Conservation (phyloP, 2,888 invertebrate species). For the Cheilosia impressa region DNA sequence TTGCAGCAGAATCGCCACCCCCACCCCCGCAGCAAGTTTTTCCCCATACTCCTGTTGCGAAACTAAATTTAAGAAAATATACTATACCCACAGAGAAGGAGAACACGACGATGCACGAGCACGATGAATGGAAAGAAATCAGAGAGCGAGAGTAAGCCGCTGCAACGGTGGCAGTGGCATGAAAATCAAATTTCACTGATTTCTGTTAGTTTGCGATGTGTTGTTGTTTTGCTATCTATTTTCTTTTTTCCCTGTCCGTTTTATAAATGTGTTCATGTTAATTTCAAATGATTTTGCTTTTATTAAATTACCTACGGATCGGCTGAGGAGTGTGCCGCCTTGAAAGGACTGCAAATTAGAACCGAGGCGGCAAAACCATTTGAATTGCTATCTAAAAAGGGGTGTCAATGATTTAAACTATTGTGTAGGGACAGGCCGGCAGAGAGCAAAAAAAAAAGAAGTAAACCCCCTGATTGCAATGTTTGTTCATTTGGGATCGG, state of each 20-base stretch:
- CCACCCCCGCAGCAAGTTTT: constrained; percentile 15
- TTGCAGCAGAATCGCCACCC: not conserved
- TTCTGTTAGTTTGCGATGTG: constrained; percentile 58
- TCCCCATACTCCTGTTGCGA: constrained; percentile 28
- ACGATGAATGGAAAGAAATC: constrained; percentile 45
- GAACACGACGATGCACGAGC: constrained; percentile 34
- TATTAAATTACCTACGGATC: constrained; percentile 68
- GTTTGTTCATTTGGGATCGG: constrained; percentile 75
- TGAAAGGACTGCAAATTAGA: constrained; percentile 32
- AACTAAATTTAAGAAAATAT: constrained; percentile 61
- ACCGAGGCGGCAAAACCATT: constrained; percentile 40
- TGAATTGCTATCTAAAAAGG: constrained; percentile 36
- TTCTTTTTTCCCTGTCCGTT: constrained; percentile 32
- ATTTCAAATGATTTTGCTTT: constrained; percentile 18
- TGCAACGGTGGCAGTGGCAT: constrained; percentile 53
- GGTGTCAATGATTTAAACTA: constrained; percentile 41
- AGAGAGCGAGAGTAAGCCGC: constrained; percentile 51
- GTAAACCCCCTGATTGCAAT: constrained; percentile 67
- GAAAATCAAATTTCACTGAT: constrained; percentile 73
- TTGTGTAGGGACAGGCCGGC: constrained; percentile 12
- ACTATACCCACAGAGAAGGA: constrained; percentile 32
- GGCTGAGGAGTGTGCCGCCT: constrained; percentile 11
- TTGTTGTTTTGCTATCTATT: constrained; percentile 18
- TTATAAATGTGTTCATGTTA: constrained; percentile 9
- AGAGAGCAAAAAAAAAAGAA: constrained; percentile 6